A percentile compares a stretch with the other conserved stretches of the same genome.
Evolutionary conservation across 37 sponge, comb jelly and placozoan genomes (phyloP).

Genomic region (Diacarnus erythraeanus): DNA sequence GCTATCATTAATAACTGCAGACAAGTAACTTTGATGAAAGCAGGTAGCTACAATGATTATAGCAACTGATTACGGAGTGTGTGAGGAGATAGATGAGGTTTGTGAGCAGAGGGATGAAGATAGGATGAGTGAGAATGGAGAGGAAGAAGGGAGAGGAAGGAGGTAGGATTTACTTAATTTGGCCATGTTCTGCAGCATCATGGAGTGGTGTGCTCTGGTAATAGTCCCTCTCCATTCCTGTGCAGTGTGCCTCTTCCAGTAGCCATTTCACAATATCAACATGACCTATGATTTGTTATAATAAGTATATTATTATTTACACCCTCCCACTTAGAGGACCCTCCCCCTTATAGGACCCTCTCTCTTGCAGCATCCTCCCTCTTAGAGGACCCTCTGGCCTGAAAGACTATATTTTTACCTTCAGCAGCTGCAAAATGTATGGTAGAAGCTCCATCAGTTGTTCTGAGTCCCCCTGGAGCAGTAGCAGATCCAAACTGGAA

Average conservation of each 20-base stretch:
- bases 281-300: too few species aligned
- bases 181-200: constrained; percentile 86
- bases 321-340: background rate
- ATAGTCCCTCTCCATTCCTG: constrained; percentile 81
- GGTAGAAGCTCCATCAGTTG: constrained; percentile 68
- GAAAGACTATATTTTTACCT: constrained; percentile 22
- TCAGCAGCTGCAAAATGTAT: constrained; percentile 79
- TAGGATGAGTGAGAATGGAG: too few species aligned
- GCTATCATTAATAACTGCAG: too few species aligned
- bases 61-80: too few species aligned
- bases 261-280: constrained; percentile 67
- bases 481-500: constrained; percentile 76
- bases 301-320: too few species aligned
- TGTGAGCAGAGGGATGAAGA: too few species aligned
- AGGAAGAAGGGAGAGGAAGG: too few species aligned
- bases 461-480: constrained; percentile 66
- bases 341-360: background rate
- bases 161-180: constrained; percentile 59
- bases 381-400: background rate
- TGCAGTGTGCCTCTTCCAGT: constrained; percentile 51
- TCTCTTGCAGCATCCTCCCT: background rate
- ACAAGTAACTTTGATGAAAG: too few species aligned
- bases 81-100: too few species aligned
- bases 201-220: constrained; percentile 77
- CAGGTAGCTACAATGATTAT: too few species aligned